Conservation (phyloP, 2,797 vertebrate species). For the Ctenosaura bakeri region DNA sequence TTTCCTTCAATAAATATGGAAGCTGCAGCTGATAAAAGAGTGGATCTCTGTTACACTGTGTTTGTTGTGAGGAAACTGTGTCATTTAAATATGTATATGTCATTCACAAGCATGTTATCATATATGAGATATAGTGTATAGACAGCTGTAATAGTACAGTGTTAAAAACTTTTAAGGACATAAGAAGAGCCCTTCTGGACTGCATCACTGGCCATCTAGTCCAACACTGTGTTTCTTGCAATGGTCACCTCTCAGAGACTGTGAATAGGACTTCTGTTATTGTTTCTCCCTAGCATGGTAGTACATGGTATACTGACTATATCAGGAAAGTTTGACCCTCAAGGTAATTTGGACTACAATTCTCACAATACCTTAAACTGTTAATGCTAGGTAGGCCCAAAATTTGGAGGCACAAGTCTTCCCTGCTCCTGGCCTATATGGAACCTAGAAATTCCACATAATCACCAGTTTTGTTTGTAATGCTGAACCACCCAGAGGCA, state of each 20-base stretch:
- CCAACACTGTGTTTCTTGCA: not conserved
- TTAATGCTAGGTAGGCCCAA: not conserved
- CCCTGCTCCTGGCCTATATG: not conserved
- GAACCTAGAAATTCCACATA: not conserved
- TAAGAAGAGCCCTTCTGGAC: not conserved
- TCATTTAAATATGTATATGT: not conserved
- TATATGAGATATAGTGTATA: not conserved
- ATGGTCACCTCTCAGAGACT: not conserved
- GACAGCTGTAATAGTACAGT: conserved; percentile 2
- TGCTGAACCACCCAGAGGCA: not conserved
- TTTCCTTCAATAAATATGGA: not conserved
- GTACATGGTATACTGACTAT: not conserved
- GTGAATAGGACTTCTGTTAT: not conserved
- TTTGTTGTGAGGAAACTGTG: not conserved
- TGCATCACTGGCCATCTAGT: not conserved
- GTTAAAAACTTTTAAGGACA: conserved; percentile 12
- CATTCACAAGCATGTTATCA: not conserved
- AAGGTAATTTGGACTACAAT: not conserved
- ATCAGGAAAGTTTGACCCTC: not conserved
- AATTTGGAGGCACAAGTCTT: not conserved
- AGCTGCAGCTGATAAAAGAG: not conserved
- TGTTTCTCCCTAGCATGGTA: not conserved
- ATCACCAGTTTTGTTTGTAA: not conserved
- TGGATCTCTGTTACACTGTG: not conserved
- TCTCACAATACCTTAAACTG: not conserved